Base-by-base conservation (phyloP, 2,888 invertebrate genomes). In the Petrophora chlorosata region DNA sequence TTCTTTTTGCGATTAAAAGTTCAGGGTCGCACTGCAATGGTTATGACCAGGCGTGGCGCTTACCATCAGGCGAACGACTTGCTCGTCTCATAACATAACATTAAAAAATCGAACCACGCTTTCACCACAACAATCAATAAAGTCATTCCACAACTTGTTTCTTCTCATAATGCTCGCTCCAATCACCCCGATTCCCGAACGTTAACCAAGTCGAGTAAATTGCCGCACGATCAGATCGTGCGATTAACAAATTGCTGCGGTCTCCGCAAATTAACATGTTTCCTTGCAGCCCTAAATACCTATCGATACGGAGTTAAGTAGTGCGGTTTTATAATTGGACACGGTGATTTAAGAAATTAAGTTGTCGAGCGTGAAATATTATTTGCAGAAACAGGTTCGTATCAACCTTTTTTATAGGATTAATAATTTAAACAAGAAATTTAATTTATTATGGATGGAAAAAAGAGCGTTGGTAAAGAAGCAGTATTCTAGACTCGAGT, bases 211-310 rank as follows among this genome's bases (percentile, higher is more conserved):
- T 56, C 55, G 46, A 60, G 59, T 64, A 59, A 65, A 73, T 70
- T 68, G 61, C 56, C 38, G 49, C 39, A 25, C 36, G 25, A 35
- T 35, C 35, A 61, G 65, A 67, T 66, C 62, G 61, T 60, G 58
- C 63, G 71, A 75, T 76, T 67, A 70, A 70, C 65, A 70, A 74
- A 73, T 70, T 66, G 61, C 65, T 66, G 23, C 57, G 53, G 62
- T 59, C 54, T 55, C 12, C 46, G 59, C 40, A 63, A 69, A 71
- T 75, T 69, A 70, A 67, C 66, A 70, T 65, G 65, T 64, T 65
- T 56, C 33, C 47, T 32, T 53, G 23, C 48, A 61, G 63, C 61
- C 40, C 39, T 28, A 19, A 33, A 26, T 42, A 34, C 26, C 34
- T 13, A n/a, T 26, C 22, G 30, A 39, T 45, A 12, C 30, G 22